Conservation (phyloP, 2,113 vertebrate genomes). For the Neolamprologus devosi region DNA sequence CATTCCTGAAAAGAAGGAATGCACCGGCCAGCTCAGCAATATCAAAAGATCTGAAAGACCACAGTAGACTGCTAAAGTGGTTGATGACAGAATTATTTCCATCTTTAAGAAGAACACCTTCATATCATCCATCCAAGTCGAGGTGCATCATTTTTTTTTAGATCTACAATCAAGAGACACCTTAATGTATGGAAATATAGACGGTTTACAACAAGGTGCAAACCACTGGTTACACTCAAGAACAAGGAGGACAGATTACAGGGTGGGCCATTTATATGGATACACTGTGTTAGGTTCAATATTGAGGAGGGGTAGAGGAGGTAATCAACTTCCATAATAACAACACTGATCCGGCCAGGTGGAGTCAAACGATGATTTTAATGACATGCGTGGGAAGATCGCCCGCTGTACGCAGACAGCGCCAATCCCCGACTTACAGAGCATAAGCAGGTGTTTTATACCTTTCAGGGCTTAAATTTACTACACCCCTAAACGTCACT, state of each 20-base stretch:
- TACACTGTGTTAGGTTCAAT: too few species aligned
- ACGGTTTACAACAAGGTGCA: background rate
- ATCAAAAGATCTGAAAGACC: background rate
- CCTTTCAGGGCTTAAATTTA: too few species aligned
- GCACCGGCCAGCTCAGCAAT: background rate
- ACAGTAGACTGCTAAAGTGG: background rate
- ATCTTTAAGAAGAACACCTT: background rate
- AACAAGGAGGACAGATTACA: background rate
- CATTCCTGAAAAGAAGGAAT: background rate
- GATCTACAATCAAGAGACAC: background rate
- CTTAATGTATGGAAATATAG: background rate
- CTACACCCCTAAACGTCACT: too few species aligned
- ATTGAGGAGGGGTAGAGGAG: too few species aligned
- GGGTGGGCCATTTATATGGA: too few species aligned
- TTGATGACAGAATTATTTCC: background rate
- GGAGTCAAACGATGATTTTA: too few species aligned
- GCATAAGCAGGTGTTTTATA: too few species aligned
- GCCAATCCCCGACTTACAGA: too few species aligned
- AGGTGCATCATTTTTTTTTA: background rate
- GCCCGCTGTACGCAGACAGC: too few species aligned
- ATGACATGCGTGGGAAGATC: too few species aligned
- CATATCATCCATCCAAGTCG: background rate
- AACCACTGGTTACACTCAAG: background rate
- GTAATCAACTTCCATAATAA: too few species aligned
- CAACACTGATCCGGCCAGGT: too few species aligned